Conservation (phyloP, 2,797 vertebrate genomes). For the Chlorospingus semifuscus region DNA sequence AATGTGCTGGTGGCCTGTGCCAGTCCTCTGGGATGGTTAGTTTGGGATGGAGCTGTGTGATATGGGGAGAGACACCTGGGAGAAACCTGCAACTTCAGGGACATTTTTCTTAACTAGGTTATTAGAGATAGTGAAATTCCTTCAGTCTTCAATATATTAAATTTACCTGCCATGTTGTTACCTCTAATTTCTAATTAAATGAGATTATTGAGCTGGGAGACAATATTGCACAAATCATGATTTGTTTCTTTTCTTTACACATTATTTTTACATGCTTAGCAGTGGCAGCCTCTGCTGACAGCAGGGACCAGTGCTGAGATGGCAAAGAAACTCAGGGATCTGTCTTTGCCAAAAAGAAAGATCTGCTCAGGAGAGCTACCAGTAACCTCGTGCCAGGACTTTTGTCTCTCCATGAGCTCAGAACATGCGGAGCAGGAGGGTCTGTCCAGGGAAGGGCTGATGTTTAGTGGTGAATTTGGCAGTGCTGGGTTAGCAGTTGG, state of each 20-base stretch:
- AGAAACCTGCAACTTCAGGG: background rate
- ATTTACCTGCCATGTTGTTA: background rate
- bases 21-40: background rate
- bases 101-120: background rate
- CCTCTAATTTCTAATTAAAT: slow-evolving; percentile 28
- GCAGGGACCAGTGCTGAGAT: fast-evolving
- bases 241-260: background rate
- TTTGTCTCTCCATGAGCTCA: background rate
- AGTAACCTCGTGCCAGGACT: background rate
- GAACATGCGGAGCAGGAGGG: fast-evolving
- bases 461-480: background rate
- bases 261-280: background rate
- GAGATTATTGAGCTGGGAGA: slow-evolving; percentile 6
- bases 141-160: background rate
- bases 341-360: background rate
- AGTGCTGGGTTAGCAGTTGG: background rate
- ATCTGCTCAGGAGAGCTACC: background rate
- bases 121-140: background rate
- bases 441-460: background rate
- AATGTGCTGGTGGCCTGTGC: fast-evolving
- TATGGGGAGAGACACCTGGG: background rate
- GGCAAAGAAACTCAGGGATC: background rate
- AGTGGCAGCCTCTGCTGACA: background rate
- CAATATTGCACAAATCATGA: background rate
- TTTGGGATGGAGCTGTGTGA: background rate